phyloP scores from a whole-genome alignment of 35 echinoderm and acorn worm species.

The Ptychodera flava region DNA sequence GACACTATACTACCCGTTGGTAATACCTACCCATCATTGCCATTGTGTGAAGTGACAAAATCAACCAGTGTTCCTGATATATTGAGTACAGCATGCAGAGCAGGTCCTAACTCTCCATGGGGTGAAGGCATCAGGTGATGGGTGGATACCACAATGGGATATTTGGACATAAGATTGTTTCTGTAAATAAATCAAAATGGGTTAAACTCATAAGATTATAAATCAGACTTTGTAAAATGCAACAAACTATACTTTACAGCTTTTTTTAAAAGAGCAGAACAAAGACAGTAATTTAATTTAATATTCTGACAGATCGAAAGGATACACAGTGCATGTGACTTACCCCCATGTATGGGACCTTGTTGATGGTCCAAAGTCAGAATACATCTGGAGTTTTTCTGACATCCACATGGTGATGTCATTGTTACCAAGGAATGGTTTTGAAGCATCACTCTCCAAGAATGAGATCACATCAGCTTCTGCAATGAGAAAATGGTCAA shows the following conservation, averaged over 20 bases:
- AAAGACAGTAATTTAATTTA: no score
- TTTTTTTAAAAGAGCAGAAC: background rate
- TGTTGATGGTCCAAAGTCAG: conserved; percentile 89
- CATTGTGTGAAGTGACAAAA: conserved; percentile 74
- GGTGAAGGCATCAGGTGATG: conserved; percentile 80
- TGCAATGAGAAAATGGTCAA: conserved; percentile 17
- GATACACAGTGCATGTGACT: no score
- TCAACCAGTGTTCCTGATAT: conserved; percentile 82
- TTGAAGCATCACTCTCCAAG: conserved; percentile 77
- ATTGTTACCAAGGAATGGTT: conserved; percentile 81
- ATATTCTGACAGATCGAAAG: no score
- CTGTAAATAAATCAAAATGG: conserved; percentile 28
- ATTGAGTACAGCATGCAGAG: conserved; percentile 57
- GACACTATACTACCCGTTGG: no score
- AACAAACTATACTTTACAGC: background rate
- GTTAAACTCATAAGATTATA: background rate
- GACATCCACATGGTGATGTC: conserved; percentile 87
- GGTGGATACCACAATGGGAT: conserved; percentile 69
- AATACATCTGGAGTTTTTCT: conserved; percentile 71
- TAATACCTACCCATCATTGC: conserved; percentile 39
- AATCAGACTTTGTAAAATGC: background rate
- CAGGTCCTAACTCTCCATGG: conserved; percentile 60
- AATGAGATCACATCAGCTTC: conserved; percentile 94
- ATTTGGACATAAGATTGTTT: conserved; percentile 65
- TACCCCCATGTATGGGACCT: conserved; percentile 80